phyloP scores from a whole-genome alignment of 1,140 invertebrate species.

The Phymastichus coffea region DNA sequence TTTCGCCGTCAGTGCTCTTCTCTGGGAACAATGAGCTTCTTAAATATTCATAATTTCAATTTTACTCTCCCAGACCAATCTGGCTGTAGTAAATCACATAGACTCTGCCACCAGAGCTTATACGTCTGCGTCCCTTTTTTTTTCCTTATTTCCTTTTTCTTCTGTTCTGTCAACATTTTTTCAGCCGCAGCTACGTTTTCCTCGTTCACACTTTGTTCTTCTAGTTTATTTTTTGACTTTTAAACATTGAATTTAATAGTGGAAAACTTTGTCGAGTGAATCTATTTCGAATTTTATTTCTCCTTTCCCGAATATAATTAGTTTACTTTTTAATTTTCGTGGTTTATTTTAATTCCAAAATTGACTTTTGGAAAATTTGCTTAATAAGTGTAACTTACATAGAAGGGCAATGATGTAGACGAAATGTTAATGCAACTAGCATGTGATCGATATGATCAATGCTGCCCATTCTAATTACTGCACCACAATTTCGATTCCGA shows the following conservation, averaged over 20 bases:
- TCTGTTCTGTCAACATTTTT: conserved; percentile 21
- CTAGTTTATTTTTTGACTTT: neutral
- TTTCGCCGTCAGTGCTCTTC: neutral
- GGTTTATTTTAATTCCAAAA: no score
- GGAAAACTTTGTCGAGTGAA: neutral
- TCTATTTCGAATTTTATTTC: neutral
- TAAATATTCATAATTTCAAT: conserved; percentile 28
- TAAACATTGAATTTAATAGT: neutral
- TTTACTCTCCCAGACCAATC: conserved; percentile 13
- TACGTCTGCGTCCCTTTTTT: neutral
- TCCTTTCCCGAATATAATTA: no score
- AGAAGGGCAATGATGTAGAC: no score
- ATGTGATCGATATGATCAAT: neutral
- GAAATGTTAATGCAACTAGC: no score
- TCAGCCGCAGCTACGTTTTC: neutral
- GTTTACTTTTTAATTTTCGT: no score
- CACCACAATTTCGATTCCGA: conserved; percentile 5
- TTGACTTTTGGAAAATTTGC: no score
- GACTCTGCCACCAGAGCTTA: conserved; percentile 1
- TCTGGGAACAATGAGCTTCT: conserved; percentile 19
- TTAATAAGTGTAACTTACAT: no score
- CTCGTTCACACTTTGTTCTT: neutral
- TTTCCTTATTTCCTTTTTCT: conserved; percentile 3
- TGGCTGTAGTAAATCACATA: conserved; percentile 19
- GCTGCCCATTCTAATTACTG: neutral